Percentiles rank a stretch among this genome's conserved stretches.
Conservation (phyloP, 1,140 invertebrate species). For the Metopolophium dirhodum region DNA sequence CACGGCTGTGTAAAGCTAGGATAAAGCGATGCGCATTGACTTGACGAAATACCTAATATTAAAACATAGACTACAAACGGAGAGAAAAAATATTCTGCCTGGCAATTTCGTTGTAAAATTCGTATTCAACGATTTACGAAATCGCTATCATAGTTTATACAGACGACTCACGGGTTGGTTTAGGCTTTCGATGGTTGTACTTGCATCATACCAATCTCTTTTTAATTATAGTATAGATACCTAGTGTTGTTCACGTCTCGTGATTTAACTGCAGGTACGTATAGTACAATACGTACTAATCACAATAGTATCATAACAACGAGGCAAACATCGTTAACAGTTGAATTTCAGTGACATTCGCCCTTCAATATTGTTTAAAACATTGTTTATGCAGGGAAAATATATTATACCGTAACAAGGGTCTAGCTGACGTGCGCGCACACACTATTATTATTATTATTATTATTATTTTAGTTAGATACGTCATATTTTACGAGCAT, state of each 20-base stretch:
- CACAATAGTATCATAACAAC: not conserved
- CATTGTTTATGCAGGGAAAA: not conserved
- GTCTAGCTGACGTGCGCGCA: not conserved
- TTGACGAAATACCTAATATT: not conserved
- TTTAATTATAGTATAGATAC: not conserved
- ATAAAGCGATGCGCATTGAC: not conserved
- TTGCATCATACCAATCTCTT: not conserved
- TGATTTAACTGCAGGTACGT: not conserved
- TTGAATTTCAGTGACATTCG: not conserved
- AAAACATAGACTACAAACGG: not conserved
- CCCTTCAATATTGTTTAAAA: not conserved
- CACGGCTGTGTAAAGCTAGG: conserved; percentile 71
- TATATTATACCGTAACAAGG: not conserved
- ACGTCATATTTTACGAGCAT: not conserved
- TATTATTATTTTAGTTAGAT: not conserved
- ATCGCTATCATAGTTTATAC: not conserved
- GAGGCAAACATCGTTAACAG: not conserved
- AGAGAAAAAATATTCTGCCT: not conserved
- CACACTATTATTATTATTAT: not conserved
- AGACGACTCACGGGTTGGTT: not conserved
- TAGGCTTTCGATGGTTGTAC: not conserved
- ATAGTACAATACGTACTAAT: not conserved
- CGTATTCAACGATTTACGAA: not conserved
- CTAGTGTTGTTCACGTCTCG: not conserved
- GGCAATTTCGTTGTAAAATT: not conserved